Conservation (phyloP, 2,888 invertebrate species). For the Acleris holmiana region DNA sequence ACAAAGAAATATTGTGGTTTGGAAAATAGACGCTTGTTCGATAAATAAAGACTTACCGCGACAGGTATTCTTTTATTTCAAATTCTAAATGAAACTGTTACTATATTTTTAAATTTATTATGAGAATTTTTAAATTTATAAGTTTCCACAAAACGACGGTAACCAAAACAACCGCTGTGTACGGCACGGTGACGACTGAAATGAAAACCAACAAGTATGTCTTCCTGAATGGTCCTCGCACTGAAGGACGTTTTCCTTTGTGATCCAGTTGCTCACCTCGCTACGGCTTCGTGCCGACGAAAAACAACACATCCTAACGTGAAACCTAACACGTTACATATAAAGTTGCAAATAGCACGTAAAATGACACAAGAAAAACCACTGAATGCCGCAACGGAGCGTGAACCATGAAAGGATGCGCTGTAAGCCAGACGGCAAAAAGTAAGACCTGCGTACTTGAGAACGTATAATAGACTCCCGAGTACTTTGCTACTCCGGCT, state of each 20-base stretch:
- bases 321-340: slow-evolving; percentile 34
- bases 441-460: slow-evolving; percentile 45
- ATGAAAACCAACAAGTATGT: slow-evolving; percentile 68
- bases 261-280: slow-evolving; percentile 76
- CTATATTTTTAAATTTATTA: background rate
- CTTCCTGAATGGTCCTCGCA: slow-evolving; percentile 63
- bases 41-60: slow-evolving; percentile 17
- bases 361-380: slow-evolving; percentile 57
- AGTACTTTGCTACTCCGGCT: slow-evolving; percentile 13
- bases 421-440: slow-evolving; percentile 43
- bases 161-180: slow-evolving; percentile 56
- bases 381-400: slow-evolving; percentile 71
- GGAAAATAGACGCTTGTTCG: background rate
- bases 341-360: slow-evolving; percentile 52
- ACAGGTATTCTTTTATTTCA: background rate
- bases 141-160: slow-evolving; percentile 29
- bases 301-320: slow-evolving; percentile 40
- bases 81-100: background rate
- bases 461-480: slow-evolving; percentile 29
- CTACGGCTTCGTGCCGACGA: slow-evolving; percentile 40
- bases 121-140: background rate
- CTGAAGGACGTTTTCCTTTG: slow-evolving; percentile 78
- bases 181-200: slow-evolving; percentile 63
- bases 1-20: background rate
- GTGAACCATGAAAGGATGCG: slow-evolving; percentile 73